Percentiles rank a stretch among this genome's conserved stretches.
These are phyloP conservation scores for Cotesia chilonis DNA, from an alignment of 1,140 invertebrate genomes.

Conservation along the genomic window DNA sequence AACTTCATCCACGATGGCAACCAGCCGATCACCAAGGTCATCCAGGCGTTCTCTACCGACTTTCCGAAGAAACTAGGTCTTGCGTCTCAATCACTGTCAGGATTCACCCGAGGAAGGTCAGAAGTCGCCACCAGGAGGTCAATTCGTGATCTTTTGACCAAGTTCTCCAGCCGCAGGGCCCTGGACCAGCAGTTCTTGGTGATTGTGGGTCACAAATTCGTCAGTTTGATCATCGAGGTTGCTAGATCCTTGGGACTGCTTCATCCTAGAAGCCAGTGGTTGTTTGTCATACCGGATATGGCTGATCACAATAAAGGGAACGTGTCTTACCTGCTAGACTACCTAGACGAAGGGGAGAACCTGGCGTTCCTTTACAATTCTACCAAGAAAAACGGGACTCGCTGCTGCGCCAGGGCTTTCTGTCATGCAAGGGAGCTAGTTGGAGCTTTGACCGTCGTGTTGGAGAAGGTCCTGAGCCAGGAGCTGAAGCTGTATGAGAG, in stretches of 20 bases:
- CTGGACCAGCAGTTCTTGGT: slow-evolving; percentile 56
- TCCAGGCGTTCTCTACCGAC: slow-evolving; percentile 67
- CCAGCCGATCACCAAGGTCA: slow-evolving; percentile 60
- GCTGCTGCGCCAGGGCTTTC: slow-evolving; percentile 60
- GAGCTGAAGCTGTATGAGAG: slow-evolving; percentile 76
- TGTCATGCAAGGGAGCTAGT: slow-evolving; percentile 74
- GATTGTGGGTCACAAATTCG: slow-evolving; percentile 59
- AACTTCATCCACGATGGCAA: slow-evolving; percentile 76
- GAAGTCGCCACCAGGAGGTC: slow-evolving; percentile 63
- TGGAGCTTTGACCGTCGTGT: slow-evolving; percentile 69
- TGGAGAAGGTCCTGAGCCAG: slow-evolving; percentile 72
- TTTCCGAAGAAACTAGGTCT: slow-evolving; percentile 51
- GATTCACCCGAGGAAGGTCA: slow-evolving; percentile 65
- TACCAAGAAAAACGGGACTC: slow-evolving; percentile 61
- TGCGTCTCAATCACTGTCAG: slow-evolving; percentile 64
- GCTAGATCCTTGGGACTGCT: slow-evolving; percentile 68
- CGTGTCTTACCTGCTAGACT: slow-evolving; percentile 66
- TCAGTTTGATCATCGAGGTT: slow-evolving; percentile 71
- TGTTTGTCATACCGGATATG: slow-evolving; percentile 78
- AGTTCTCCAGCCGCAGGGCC: slow-evolving; percentile 56
- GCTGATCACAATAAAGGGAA: slow-evolving; percentile 60
- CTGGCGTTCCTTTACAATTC: slow-evolving; percentile 81
- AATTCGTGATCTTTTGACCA: slow-evolving; percentile 65
- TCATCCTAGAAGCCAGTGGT: slow-evolving; percentile 78
- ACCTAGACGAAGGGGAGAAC: slow-evolving; percentile 81